A percentile compares a stretch with the other conserved stretches of the same genome.
Evolutionary conservation across 2,797 vertebrate species (phyloP).

Genomic region (Enteromius treurensis): DNA sequence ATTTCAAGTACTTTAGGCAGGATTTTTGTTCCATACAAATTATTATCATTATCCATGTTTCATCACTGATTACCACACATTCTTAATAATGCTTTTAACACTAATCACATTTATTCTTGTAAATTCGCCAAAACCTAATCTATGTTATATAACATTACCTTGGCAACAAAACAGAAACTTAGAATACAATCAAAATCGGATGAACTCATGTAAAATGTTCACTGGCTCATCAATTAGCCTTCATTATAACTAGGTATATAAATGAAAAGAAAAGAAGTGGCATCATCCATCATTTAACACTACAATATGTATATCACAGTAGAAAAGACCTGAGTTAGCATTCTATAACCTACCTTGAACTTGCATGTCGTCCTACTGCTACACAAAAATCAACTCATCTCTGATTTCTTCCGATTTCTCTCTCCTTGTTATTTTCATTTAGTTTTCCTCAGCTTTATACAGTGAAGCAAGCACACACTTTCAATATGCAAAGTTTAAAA

Average conservation of each 20-base stretch:
- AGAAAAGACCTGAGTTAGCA: neutral
- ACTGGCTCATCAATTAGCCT: neutral
- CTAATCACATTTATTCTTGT: neutral
- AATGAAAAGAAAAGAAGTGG: neutral
- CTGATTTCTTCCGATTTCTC: conserved; percentile 27
- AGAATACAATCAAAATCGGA: neutral
- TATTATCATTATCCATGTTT: neutral
- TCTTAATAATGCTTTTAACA: neutral
- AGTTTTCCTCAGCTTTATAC: conserved; percentile 1
- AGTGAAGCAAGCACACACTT: neutral
- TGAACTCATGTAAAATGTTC: neutral
- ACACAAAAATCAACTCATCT: neutral
- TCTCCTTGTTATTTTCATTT: conserved; percentile 46
- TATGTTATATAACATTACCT: neutral
- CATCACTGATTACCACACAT: neutral
- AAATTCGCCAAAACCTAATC: too few relatives aligned
- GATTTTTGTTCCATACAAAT: too few relatives aligned
- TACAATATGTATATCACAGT: neutral
- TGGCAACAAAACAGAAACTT: neutral
- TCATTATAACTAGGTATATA: neutral
- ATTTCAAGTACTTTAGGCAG: too few relatives aligned
- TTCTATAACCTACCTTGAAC: neutral
- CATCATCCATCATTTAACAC: neutral
- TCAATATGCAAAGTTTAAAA: conserved; percentile 28
- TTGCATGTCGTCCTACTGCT: neutral